Evolutionary conservation across 2,888 invertebrate species (phyloP), one percentile per base, ranked within the genome.

Genomic region (Flexamia atlantica): DNA sequence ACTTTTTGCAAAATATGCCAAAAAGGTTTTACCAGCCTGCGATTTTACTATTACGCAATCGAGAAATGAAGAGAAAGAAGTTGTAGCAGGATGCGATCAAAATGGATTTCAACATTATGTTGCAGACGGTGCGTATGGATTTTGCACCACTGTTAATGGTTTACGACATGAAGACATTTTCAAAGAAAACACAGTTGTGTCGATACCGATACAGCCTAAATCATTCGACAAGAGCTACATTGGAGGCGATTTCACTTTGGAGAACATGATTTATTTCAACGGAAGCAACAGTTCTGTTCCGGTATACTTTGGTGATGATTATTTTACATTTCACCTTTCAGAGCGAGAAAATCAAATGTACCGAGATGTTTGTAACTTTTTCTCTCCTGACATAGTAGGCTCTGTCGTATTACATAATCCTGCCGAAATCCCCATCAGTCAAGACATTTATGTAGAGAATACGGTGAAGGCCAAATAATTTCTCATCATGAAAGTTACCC

Each of bases 391-490:
- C 30, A 30, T 28, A 28, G 14, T 64, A 17, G 64, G 28, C 14
- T 64, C 64, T 28, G 30, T 64, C 30, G 30, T 64, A 12, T 64
- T 64, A 64, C 64, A 64, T 30, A 64, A 64, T 14, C 64, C 64
- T 25, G 64, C 64, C 12, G 64, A 64, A 30, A 64, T 64, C 4
- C 64, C 64, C 14, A 14, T 64, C 25, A 10, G 28, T 14, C 64
- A 64, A 30, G 64, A n/a, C n/a, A n/a, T n/a, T n/a, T n/a, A 30
- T 28, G 9, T 64, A 14, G 64, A 64, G 30, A 12, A 17, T 14
- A 14, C 30, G 1, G 30, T 64, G 7, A 64, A 30, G 1, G 17
- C 20, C 9, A 64, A 64, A 14, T 14, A 64, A 64, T 30, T 28
- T 28, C 3, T n/a, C n/a, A n/a, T n/a, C n/a, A n/a, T 60, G 3